These are phyloP conservation scores for Recurvirostra avosetta DNA, from an alignment of 2,113 vertebrate genomes.

Conservation along the genomic window DNA sequence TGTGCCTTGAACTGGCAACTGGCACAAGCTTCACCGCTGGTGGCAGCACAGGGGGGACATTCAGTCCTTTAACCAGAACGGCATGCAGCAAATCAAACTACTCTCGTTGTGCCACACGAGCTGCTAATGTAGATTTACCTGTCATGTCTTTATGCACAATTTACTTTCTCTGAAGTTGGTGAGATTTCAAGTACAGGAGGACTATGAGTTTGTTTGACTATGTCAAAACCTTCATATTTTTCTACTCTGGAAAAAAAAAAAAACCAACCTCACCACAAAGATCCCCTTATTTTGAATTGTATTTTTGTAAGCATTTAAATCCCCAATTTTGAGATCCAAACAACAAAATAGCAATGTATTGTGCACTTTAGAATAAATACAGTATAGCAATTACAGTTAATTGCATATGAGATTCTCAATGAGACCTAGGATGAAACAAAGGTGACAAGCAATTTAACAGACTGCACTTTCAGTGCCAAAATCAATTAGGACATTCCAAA, in stretches of 20 bases:
- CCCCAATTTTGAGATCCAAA: not conserved
- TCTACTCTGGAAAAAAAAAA: not conserved
- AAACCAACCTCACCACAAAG: not conserved
- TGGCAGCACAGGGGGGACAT: not conserved
- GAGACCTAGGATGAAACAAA: not conserved
- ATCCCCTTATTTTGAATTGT: not conserved
- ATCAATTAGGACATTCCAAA: constrained; percentile 23
- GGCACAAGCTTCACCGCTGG: not conserved
- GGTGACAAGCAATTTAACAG: constrained; percentile 46
- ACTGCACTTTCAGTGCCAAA: constrained; percentile 28
- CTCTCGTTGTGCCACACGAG: not conserved
- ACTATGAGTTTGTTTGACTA: not conserved
- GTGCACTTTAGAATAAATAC: constrained; percentile 15
- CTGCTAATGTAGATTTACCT: not conserved
- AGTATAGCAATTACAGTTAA: constrained; percentile 40
- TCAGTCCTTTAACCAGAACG: rapidly evolving
- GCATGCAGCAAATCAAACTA: not conserved
- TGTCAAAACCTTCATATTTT: not conserved
- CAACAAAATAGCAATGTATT: not conserved
- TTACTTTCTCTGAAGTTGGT: not conserved
- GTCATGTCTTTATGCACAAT: rapidly evolving
- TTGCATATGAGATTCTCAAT: not conserved
- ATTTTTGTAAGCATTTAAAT: constrained; percentile 12
- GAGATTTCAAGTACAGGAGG: not conserved
- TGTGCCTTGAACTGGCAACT: not conserved